Conservation (phyloP, 1,140 invertebrate species). For the Eulimnadia texana region DNA sequence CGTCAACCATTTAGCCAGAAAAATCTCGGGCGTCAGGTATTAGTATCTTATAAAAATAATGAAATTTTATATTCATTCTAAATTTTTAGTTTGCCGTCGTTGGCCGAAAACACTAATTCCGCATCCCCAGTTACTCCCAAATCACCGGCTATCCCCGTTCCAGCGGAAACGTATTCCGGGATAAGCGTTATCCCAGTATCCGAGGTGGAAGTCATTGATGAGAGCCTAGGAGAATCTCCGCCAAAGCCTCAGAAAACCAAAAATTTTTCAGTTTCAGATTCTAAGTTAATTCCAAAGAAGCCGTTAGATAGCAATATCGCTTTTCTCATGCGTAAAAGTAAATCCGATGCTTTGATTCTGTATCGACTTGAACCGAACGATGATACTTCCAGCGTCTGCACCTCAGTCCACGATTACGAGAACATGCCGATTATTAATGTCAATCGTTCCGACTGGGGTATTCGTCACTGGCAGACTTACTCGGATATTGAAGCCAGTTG, state of each 20-base stretch:
- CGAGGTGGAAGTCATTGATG: too few species aligned
- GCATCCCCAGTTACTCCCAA: not conserved
- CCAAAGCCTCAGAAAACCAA: not conserved
- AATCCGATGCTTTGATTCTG: not conserved
- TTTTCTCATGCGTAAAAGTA: not conserved
- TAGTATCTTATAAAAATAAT: not conserved
- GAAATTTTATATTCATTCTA: not conserved
- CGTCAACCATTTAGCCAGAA: not conserved
- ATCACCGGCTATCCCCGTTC: not conserved
- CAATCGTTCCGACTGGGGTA: conserved; percentile 45
- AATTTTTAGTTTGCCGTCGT: not conserved
- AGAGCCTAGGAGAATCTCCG: not conserved
- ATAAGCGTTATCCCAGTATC: too few species aligned
- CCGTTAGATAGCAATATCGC: not conserved
- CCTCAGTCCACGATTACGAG: conserved; percentile 49
- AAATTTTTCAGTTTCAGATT: not conserved
- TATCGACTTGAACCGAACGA: not conserved
- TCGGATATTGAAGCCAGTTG: conserved; percentile 47
- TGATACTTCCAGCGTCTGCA: conserved; percentile 7
- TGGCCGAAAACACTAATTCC: not conserved
- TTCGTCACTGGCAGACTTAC: conserved; percentile 43
- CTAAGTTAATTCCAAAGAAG: not conserved
- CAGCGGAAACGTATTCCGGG: not conserved
- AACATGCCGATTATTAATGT: conserved; percentile 49
- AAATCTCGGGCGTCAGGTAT: conserved; percentile 7